Percentiles rank a stretch among this genome's conserved stretches.
Conservation (phyloP, 2,797 vertebrate species). For the Melopsittacus undulatus region DNA sequence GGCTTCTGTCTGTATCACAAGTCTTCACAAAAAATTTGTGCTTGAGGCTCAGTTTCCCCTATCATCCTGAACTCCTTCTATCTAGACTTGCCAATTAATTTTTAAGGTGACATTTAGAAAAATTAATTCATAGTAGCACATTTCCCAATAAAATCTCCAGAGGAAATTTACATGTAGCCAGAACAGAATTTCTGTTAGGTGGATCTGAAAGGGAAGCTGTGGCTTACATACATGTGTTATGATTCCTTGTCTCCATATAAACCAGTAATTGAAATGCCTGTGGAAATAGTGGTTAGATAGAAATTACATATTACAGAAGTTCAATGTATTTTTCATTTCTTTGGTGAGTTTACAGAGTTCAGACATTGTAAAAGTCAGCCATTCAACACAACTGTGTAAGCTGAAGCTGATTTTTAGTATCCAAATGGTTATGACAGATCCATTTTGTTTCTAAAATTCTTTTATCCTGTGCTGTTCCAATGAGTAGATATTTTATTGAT, state of each 20-base stretch:
- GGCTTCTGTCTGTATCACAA: not conserved
- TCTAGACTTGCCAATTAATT: not conserved
- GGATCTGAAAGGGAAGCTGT: not conserved
- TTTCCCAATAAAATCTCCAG: not conserved
- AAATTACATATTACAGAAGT: constrained; percentile 29
- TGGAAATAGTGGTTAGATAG: constrained; percentile 15
- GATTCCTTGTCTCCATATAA: not conserved
- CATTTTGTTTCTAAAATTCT: constrained; percentile 12
- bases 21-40: not conserved
- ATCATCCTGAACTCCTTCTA: not conserved
- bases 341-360: not conserved
- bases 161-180: not conserved
- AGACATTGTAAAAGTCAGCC: not conserved
- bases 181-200: not conserved
- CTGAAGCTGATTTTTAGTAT: constrained; percentile 9
- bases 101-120: not conserved
- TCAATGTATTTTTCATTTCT: not conserved
- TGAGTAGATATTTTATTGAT: constrained; percentile 24
- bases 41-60: not conserved
- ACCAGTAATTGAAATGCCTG: not conserved
- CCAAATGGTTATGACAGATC: not conserved
- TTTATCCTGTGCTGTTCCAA: not conserved
- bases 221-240: not conserved
- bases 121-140: not conserved
- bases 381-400: not conserved